These are phyloP conservation scores for Argentina silus DNA, from an alignment of 2,797 vertebrate genomes.

Conservation along the genomic window DNA sequence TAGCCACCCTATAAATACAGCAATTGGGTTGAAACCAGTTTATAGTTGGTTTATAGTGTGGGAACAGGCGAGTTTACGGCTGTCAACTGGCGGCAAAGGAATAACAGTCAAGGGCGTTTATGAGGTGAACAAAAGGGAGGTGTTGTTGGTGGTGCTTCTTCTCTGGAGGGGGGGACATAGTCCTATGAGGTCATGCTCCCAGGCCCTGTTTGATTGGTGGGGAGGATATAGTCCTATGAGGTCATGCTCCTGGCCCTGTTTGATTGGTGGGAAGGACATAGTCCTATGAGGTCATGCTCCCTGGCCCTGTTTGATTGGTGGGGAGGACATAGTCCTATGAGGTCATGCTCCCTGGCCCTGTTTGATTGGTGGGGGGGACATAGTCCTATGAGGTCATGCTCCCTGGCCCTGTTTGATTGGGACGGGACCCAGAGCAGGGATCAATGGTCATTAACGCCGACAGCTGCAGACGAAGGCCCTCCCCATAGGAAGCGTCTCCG, in stretches of 20 bases:
- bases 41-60: slow-evolving; percentile 40
- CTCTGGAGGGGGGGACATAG: neutral
- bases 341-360: too few relatives aligned
- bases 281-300: too few relatives aligned
- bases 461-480: slow-evolving; percentile 72
- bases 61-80: slow-evolving; percentile 56
- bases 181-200: neutral
- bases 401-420: slow-evolving; percentile 60
- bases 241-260: too few relatives aligned
- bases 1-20: slow-evolving; percentile 49
- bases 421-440: slow-evolving; percentile 64
- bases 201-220: slow-evolving; percentile 64
- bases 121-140: slow-evolving; percentile 57
- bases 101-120: slow-evolving; percentile 63
- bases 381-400: slow-evolving; percentile 60
- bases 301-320: too few relatives aligned
- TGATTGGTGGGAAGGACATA: too few relatives aligned
- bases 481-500: slow-evolving; percentile 38
- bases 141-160: slow-evolving; percentile 37
- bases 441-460: slow-evolving; percentile 71
- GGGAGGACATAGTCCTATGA: too few relatives aligned
- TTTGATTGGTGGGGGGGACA: slow-evolving; percentile 31
- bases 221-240: slow-evolving; percentile 2
- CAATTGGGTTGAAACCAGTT: slow-evolving; percentile 24
- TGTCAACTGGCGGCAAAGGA: slow-evolving; percentile 45